phyloP scores from a whole-genome alignment of 2,888 invertebrate genomes.

The Himalopsyche kuldschensis region DNA sequence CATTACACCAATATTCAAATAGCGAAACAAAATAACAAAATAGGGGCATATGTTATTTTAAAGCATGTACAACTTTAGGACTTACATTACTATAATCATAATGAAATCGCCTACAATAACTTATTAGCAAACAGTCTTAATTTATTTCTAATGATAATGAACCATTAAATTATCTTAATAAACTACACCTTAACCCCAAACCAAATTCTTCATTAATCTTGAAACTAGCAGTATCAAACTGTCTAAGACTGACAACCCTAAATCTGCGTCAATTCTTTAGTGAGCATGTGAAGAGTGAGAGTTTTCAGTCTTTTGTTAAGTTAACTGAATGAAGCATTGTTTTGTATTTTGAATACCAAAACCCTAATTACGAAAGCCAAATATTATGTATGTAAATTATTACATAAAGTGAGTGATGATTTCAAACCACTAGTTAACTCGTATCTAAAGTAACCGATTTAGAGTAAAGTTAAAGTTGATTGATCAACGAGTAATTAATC shows the following conservation, averaged over 20 bases:
- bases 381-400: background rate
- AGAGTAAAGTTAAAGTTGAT: background rate
- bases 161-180: background rate
- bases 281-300: too few relatives aligned
- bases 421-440: background rate
- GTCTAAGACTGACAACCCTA: too few relatives aligned
- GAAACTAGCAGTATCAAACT: background rate
- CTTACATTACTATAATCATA: background rate
- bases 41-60: background rate
- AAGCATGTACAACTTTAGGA: background rate
- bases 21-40: background rate
- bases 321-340: background rate
- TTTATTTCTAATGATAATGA: background rate
- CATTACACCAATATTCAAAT: conserved; percentile 8
- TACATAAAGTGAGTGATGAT: background rate
- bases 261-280: too few relatives aligned
- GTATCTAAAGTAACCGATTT: background rate
- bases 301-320: too few relatives aligned
- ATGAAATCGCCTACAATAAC: background rate
- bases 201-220: background rate
- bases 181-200: background rate
- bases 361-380: background rate
- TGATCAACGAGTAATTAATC: background rate
- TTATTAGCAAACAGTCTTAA: background rate
- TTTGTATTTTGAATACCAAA: background rate